These are phyloP conservation scores for Hyalella azteca DNA, from an alignment of 2,888 invertebrate species.

Conservation along the genomic window DNA sequence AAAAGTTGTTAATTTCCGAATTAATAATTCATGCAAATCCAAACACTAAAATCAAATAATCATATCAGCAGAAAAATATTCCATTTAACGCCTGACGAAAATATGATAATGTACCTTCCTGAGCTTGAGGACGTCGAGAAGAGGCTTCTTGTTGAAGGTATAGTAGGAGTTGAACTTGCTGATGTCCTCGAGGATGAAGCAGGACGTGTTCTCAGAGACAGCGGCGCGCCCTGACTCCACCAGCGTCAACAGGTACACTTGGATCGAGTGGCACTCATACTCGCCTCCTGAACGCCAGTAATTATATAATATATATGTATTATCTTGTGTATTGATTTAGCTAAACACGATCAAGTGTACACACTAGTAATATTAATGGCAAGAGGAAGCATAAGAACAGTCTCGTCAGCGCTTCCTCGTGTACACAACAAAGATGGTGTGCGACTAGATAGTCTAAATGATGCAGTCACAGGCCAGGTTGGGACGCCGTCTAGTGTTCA, in stretches of 20 bases:
- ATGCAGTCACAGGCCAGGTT: background rate
- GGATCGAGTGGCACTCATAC: conserved; percentile 33
- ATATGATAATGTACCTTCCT: too few species aligned
- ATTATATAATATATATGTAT: background rate
- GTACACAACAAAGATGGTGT: background rate
- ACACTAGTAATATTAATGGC: background rate
- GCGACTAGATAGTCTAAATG: background rate
- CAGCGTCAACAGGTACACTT: conserved; percentile 40
- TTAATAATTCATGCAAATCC: too few species aligned
- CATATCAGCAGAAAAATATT: too few species aligned
- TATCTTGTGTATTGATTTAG: too few species aligned
- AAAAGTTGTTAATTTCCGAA: too few species aligned
- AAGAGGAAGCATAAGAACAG: background rate
- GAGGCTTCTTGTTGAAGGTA: conserved; percentile 31
- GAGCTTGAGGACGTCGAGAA: conserved; percentile 34
- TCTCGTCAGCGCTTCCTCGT: background rate
- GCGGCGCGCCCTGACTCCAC: background rate
- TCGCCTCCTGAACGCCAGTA: conserved; percentile 27
- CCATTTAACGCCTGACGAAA: too few species aligned
- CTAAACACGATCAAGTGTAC: too few species aligned
- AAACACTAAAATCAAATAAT: too few species aligned
- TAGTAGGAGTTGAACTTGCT: background rate
- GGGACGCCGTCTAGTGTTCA: too few species aligned
- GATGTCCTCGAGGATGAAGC: conserved; percentile 6
- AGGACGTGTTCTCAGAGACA: conserved; percentile 32